Evolutionary conservation across 2,888 invertebrate genomes (phyloP).

Genomic region (Glyphotaelius pellucidus): DNA sequence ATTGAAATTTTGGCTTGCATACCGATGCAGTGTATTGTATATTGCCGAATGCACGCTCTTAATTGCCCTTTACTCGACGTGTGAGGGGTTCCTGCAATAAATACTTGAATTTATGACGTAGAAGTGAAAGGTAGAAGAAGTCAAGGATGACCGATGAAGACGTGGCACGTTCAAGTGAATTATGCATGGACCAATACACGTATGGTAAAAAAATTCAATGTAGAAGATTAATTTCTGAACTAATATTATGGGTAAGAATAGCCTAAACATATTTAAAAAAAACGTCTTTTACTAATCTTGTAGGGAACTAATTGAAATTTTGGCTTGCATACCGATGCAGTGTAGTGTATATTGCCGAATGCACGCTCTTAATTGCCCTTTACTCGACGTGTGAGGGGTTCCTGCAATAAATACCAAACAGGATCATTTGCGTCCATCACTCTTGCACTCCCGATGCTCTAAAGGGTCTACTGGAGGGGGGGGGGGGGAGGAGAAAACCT

Average conservation of each 20-base stretch:
- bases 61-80: slow-evolving; percentile 25
- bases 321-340: slow-evolving; percentile 10
- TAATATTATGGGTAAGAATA: background rate
- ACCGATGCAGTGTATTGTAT: background rate
- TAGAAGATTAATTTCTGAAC: background rate
- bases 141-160: too few species aligned
- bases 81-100: background rate
- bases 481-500: background rate
- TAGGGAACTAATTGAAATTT: background rate
- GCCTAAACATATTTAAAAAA: background rate
- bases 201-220: too few species aligned
- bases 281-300: background rate
- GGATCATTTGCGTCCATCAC: slow-evolving; percentile 59
- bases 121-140: too few species aligned
- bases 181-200: too few species aligned
- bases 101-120: too few species aligned
- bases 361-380: slow-evolving; percentile 45
- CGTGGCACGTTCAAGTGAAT: too few species aligned
- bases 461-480: background rate
- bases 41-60: slow-evolving; percentile 37
- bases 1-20: background rate
- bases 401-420: background rate
- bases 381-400: background rate
- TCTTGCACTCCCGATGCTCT: slow-evolving; percentile 13
- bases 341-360: background rate